Base-by-base conservation (phyloP, 2,113 vertebrate genomes). In the Origma solitaria region DNA sequence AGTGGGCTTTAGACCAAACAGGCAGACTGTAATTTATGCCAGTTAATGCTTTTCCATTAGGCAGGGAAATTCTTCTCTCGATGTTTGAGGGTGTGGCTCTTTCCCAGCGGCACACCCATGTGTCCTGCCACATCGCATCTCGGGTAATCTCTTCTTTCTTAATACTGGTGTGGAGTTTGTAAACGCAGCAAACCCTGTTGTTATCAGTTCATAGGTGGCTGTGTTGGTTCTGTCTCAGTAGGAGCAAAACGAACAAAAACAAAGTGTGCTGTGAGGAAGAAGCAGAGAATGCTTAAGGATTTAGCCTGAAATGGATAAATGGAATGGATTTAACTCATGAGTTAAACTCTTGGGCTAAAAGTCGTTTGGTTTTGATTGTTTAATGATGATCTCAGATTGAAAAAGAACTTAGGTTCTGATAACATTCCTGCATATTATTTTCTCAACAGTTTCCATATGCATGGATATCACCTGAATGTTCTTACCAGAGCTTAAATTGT, bases 381-480 rank as follows among this genome's bases (percentile, higher is more conserved):
- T 51, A n/a, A 49, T 37, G 21, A 8, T 83, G 14, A 6, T 42
- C n/a, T 90, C 37, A 15, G 44, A n/a, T 53, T 76, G 35, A 11
- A 61, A 81, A 82, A 13, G 30, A 27, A 30, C 28, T 42, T 88
- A 3, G 13, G 8, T 60, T 91, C 82, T 82, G 22, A 23, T 96
- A 95, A 89, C 4, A 1, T 86, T 86, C 22, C n/a, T 91, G 31
- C 47, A 56, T 57, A 58, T 91, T 64, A 37, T 92, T 95, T 95
- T 96, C 88, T 89, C 77, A 69, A 38, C 93, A 96, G 96, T 71
- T 72, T 88, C 82, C 53, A 21, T 53, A n/a, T 98, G 97, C 84
- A 97, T 98, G 97, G 97, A 97, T 76, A 70, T 94, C 88, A 95
- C 83, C 92, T 91, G 92, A 96, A 44, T 71, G 56, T 88, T 91